Evolutionary conservation across 2,113 vertebrate genomes (phyloP), one percentile per base, ranked within the genome.

Genomic region (Dasypus novemcinctus): DNA sequence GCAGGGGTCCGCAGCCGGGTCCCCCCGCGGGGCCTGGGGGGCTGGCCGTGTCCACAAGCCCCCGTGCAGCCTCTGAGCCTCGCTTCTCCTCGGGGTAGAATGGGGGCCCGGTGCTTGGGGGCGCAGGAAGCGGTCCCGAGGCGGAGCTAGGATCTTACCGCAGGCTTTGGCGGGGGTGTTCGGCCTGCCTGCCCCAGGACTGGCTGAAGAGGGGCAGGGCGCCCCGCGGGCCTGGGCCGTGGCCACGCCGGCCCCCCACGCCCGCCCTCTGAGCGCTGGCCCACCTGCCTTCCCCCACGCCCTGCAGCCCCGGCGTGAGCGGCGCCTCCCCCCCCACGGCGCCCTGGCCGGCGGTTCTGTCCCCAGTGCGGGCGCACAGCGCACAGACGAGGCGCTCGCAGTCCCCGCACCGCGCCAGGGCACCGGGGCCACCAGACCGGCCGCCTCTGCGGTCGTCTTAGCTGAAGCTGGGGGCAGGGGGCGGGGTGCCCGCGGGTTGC

Each of bases 401-500:
- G n/a, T 97, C 88, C 79, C n/a, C n/a, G n/a, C 79, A 82, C 95
- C 74, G 25, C 95, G 64, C 82, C 87, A 93, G 96, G 91, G 96
- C n/a, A n/a, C n/a, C n/a, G n/a, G n/a, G n/a, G n/a, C n/a, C n/a
- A n/a, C n/a, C n/a, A n/a, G n/a, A n/a, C n/a, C 96, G 91, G 75
- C 79, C 57, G 72, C 89, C 91, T 93, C 41, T 5, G 95, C n/a
- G n/a, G n/a, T n/a, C n/a, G n/a, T n/a, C n/a, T n/a, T n/a, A n/a
- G n/a, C n/a, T n/a, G n/a, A n/a, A n/a, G 89, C 36, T 0, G 80
- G 94, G 96, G 82, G 95, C 87, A 25, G 93, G 89, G 95, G 94
- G 86, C 0, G 20, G 46, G 46, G 46, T 17, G 74, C 36, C 93
- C 91, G 69, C 72, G 46, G 81, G 90, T 91, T 95, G 96, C 94